These are phyloP conservation scores for Hippoglossus stenolepis DNA, from an alignment of 2,113 vertebrate species.

Conservation along the genomic window DNA sequence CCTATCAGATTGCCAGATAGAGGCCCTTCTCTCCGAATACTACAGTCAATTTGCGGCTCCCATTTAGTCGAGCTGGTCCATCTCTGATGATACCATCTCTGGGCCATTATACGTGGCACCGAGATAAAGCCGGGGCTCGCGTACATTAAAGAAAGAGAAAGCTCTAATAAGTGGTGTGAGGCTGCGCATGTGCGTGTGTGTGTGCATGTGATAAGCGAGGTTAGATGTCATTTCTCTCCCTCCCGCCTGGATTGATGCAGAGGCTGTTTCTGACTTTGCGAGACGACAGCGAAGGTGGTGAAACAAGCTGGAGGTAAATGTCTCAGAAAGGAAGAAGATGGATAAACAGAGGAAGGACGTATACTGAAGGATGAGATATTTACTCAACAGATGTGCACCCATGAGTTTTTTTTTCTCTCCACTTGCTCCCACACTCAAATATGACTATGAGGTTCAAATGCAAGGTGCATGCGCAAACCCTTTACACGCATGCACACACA, in stretches of 20 bases:
- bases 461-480: neutral
- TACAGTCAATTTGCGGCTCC: conserved; percentile 73
- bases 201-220: conserved; percentile 32
- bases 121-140: conserved; percentile 42
- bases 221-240: conserved; percentile 32
- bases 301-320: conserved; percentile 6
- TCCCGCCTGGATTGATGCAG: conserved; percentile 27
- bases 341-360: conserved; percentile 35
- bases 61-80: conserved; percentile 73
- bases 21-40: conserved; percentile 63
- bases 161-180: conserved; percentile 14
- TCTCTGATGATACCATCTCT: conserved; percentile 73
- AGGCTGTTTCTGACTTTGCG: too few species aligned
- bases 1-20: conserved; percentile 70
- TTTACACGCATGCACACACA: neutral
- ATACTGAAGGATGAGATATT: conserved; percentile 13
- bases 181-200: neutral
- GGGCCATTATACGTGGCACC: conserved; percentile 54
- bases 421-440: neutral
- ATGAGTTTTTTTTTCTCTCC: neutral
- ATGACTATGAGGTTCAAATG: neutral
- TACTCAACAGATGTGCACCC: conserved; percentile 14
- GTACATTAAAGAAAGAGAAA: conserved; percentile 53
- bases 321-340: conserved; percentile 27
- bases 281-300: neutral